These are phyloP conservation scores for Amazona vittata DNA, from an alignment of 2,113 vertebrate species.

Conservation along the genomic window DNA sequence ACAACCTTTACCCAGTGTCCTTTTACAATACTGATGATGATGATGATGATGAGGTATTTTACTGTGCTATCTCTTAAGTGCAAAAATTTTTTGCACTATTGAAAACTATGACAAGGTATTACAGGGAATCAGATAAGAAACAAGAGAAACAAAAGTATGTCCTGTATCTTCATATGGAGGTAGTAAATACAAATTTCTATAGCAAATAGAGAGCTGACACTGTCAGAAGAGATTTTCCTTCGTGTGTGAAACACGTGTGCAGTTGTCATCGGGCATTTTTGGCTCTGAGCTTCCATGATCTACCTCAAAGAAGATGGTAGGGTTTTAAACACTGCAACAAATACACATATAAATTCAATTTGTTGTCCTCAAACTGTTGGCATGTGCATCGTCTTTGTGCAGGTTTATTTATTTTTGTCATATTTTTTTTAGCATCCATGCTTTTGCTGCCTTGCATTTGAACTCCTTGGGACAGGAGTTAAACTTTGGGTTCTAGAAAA, in stretches of 20 bases:
- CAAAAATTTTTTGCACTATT: background rate
- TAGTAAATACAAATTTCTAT: background rate
- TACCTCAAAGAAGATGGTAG: background rate
- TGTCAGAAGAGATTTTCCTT: background rate
- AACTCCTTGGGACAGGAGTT: background rate
- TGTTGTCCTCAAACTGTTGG: background rate
- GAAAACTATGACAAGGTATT: background rate
- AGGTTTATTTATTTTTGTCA: background rate
- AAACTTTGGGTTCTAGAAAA: background rate
- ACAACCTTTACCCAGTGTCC: background rate
- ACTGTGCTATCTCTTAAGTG: background rate
- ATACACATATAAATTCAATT: background rate
- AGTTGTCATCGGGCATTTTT: background rate
- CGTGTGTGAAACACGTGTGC: background rate
- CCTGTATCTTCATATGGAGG: background rate
- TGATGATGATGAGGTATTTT: background rate
- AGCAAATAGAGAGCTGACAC: background rate
- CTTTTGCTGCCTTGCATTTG: background rate
- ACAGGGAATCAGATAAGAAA: background rate
- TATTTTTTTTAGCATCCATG: background rate
- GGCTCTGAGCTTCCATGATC: background rate
- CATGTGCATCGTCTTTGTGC: background rate
- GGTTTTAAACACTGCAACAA: background rate
- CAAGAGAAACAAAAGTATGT: background rate
- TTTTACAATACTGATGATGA: rapidly evolving